phyloP scores from a whole-genome alignment of 2,888 invertebrate genomes.

The Drosophila neotestacea region DNA sequence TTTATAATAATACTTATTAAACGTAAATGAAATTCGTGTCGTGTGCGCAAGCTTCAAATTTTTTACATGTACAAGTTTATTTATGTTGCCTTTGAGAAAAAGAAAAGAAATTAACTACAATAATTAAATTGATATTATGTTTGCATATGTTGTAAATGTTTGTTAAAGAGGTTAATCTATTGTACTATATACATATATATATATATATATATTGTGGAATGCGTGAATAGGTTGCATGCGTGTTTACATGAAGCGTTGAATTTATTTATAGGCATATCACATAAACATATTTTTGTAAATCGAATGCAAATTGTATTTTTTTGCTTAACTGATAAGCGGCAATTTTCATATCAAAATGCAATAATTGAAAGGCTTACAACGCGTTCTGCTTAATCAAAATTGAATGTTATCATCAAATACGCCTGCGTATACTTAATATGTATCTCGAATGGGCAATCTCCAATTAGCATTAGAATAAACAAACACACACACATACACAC shows the following conservation, averaged over 20 bases:
- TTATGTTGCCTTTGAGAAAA: slow-evolving; percentile 64
- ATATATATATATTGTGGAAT: slow-evolving; percentile 25
- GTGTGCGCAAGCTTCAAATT: slow-evolving; percentile 63
- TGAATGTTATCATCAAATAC: slow-evolving; percentile 22
- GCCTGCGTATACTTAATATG: slow-evolving; percentile 34
- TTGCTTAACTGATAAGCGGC: slow-evolving; percentile 56
- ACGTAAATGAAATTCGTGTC: slow-evolving; percentile 41
- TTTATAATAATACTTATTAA: slow-evolving; percentile 44
- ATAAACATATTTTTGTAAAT: slow-evolving; percentile 64
- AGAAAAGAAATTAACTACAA: not conserved
- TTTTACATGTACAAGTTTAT: slow-evolving; percentile 22
- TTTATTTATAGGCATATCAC: slow-evolving; percentile 77
- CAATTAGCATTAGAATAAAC: slow-evolving; percentile 51
- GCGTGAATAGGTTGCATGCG: slow-evolving; percentile 29
- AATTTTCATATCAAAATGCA: slow-evolving; percentile 70
- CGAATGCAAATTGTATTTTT: slow-evolving; percentile 56
- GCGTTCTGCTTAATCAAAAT: slow-evolving; percentile 46
- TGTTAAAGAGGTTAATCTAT: slow-evolving; percentile 59
- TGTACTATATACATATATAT: slow-evolving; percentile 24
- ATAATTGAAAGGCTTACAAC: slow-evolving; percentile 44
- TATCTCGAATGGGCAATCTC: slow-evolving; percentile 74
- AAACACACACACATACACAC: slow-evolving; percentile 5
- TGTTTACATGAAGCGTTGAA: slow-evolving; percentile 66
- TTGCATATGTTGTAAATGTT: slow-evolving; percentile 63
- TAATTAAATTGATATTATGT: slow-evolving; percentile 59